These are phyloP conservation scores for Oncopodura yosiiana DNA, from an alignment of 1,140 invertebrate species.

Conservation along the genomic window DNA sequence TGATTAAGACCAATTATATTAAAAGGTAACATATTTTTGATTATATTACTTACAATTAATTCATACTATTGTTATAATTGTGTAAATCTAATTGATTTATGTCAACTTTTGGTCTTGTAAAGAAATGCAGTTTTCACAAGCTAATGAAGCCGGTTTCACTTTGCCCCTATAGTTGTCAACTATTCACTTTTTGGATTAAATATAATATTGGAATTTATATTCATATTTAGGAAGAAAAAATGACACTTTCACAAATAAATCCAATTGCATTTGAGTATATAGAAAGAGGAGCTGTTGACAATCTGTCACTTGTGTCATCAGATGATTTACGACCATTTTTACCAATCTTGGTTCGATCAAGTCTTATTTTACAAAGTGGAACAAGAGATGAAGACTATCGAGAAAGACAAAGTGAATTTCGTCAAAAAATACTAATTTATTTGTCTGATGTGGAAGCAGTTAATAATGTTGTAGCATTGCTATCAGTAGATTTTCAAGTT, in stretches of 20 bases:
- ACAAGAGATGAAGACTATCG: constrained; percentile 84
- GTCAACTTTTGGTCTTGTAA: too few relatives aligned
- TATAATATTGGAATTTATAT: too few relatives aligned
- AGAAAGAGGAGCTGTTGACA: constrained; percentile 64
- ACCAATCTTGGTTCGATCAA: constrained; percentile 61
- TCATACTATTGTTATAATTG: too few relatives aligned
- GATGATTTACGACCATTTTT: constrained; percentile 75
- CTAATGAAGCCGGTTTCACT: too few relatives aligned
- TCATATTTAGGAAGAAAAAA: not conserved
- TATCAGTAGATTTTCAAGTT: constrained; percentile 89
- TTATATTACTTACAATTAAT: too few relatives aligned
- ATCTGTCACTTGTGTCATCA: constrained; percentile 55
- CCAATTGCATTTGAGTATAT: constrained; percentile 62
- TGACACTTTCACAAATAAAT: constrained; percentile 42
- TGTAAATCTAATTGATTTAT: too few relatives aligned
- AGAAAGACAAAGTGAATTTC: constrained; percentile 68
- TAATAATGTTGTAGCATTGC: constrained; percentile 82
- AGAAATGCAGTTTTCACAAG: too few relatives aligned
- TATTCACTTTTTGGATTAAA: too few relatives aligned
- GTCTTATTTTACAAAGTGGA: constrained; percentile 39
- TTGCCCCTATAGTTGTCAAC: too few relatives aligned
- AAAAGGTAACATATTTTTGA: too few relatives aligned
- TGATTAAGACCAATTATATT: constrained; percentile 56
- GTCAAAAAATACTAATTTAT: constrained; percentile 77
- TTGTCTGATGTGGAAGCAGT: constrained; percentile 85